These are phyloP conservation scores for Ariolimax columbianus DNA, from an alignment of 2,888 invertebrate species.

Conservation along the genomic window DNA sequence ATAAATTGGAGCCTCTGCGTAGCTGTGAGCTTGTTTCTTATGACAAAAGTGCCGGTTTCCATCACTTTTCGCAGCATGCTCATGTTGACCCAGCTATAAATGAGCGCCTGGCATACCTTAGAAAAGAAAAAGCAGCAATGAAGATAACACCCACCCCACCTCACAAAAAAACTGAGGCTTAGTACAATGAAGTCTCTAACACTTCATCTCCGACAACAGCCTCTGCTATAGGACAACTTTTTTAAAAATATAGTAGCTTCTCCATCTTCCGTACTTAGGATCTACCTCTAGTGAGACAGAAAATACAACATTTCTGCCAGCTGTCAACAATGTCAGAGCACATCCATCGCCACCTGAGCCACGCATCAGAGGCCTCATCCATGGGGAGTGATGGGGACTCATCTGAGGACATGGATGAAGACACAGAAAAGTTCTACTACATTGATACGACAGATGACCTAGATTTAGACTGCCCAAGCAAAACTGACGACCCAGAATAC, in stretches of 20 bases:
- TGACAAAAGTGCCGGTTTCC: too few relatives aligned
- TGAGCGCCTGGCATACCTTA: background rate
- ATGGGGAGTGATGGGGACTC: slow-evolving; percentile 51
- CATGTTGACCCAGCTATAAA: too few relatives aligned
- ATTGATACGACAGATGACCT: slow-evolving; percentile 80
- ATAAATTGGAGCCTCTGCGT: too few relatives aligned
- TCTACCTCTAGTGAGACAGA: background rate
- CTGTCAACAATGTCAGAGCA: slow-evolving; percentile 44
- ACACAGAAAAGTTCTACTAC: slow-evolving; percentile 67
- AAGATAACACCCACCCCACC: too few relatives aligned
- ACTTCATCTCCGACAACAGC: too few relatives aligned
- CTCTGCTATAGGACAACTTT: too few relatives aligned
- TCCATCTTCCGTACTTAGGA: background rate
- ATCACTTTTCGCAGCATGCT: too few relatives aligned
- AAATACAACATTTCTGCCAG: background rate
- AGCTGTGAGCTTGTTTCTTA: too few relatives aligned
- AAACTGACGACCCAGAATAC: slow-evolving; percentile 92
- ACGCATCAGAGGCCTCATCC: slow-evolving; percentile 54
- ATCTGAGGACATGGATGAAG: slow-evolving; percentile 62
- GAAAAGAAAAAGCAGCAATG: background rate
- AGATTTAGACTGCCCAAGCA: slow-evolving; percentile 87
- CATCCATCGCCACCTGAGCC: slow-evolving; percentile 54
- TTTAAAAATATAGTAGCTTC: too few relatives aligned
- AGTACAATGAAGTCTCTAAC: too few relatives aligned
- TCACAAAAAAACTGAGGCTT: too few relatives aligned